Evolutionary conservation across 2,113 vertebrate species (phyloP).

Genomic region (Gallinago media): DNA sequence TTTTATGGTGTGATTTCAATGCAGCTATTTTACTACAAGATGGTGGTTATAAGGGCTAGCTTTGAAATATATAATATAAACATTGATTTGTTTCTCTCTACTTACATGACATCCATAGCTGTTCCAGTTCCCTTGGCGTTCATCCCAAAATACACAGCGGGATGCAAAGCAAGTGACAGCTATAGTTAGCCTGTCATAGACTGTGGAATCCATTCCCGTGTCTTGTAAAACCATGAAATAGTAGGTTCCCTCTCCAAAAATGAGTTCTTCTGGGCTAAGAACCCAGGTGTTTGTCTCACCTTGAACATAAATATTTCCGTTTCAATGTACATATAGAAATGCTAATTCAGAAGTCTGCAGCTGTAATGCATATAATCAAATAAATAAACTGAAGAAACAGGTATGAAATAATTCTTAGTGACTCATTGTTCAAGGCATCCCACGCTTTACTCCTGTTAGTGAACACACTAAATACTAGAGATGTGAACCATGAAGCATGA

Average conservation of each 20-base stretch:
- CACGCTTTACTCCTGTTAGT: not conserved
- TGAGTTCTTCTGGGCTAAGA: constrained; percentile 82
- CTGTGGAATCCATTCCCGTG: constrained; percentile 68
- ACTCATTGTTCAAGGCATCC: not conserved
- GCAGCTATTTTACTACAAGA: not conserved
- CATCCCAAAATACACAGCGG: constrained; percentile 92
- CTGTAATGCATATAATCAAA: not conserved
- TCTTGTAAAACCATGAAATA: constrained; percentile 84
- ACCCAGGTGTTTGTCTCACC: constrained; percentile 88
- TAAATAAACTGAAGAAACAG: not conserved
- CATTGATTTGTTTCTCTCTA: not conserved
- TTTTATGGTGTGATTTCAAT: not conserved
- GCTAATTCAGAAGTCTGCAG: not conserved
- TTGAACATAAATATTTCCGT: constrained; percentile 56
- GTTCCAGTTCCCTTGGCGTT: constrained; percentile 81
- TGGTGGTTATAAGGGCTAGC: not conserved
- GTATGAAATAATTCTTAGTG: not conserved
- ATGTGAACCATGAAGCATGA: not conserved
- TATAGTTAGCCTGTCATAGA: constrained; percentile 73
- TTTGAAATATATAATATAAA: not conserved
- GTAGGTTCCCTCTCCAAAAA: constrained; percentile 81
- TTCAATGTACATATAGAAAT: not conserved
- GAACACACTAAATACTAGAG: not conserved
- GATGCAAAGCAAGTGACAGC: constrained; percentile 84
- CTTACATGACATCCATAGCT: constrained; percentile 88